Base-by-base conservation (phyloP, 1,140 invertebrate genomes). In the Ericerus pela region DNA sequence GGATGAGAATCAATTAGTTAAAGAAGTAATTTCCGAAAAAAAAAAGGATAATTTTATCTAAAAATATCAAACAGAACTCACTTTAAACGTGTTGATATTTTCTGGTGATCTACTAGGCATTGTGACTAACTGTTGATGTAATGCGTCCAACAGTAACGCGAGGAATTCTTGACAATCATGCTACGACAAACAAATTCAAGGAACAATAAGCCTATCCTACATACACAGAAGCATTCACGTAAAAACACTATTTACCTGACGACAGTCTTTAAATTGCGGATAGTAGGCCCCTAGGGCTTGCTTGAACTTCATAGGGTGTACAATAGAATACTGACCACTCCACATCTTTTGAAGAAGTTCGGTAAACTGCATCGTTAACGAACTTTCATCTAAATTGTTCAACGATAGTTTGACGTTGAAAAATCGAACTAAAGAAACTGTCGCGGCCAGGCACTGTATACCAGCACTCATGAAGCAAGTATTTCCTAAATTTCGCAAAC, bases 81-180 rank as follows among this genome's bases (percentile, higher is more conserved):
- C n/a, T n/a, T n/a, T n/a, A n/a, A n/a, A n/a, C n/a, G n/a, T n/a
- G n/a, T n/a, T n/a, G n/a, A n/a, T n/a, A n/a, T n/a, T n/a, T 36
- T 11, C 12, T 4, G 24, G 41, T 26, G 55, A 53, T 36, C 62
- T 63, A 28, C 55, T 61, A 22, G 68, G 71, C 31, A 72, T 72
- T 57, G 66, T 62, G 60, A 79, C 80, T 65, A 82, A 72, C 66
- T 82, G 78, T 64, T 83, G 80, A 61, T 83, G 79, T 11, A 84
- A 67, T 12, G 76, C 76, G 62, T 82, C 80, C 58, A 84, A 64
- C 12, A 82, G 65, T 10, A 83, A 68, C 6, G 80, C 80, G 27
- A 84, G 68, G 67, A 84, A 83, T 63, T 84, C 81, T 70, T 84
- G 81, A 69, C 80, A 83, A 64, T 84, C 81, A 63, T 84, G 80